phyloP scores from a whole-genome alignment of 2,797 vertebrate species.

The Decapterus maruadsi region DNA sequence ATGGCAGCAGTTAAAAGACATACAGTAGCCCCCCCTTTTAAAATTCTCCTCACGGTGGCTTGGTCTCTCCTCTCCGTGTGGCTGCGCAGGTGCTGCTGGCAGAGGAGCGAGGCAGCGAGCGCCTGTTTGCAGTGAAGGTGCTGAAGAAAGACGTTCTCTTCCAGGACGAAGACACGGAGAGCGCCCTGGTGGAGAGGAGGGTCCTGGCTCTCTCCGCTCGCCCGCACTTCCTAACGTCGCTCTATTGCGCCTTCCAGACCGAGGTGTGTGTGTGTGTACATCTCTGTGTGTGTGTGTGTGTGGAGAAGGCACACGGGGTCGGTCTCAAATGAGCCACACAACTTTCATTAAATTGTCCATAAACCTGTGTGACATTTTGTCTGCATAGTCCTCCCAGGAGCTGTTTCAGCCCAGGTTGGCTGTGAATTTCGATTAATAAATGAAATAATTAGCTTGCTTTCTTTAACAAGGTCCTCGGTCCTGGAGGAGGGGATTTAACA shows the following conservation, averaged over 20 bases:
- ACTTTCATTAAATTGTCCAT: conserved; percentile 54
- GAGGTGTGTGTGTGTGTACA: conserved; percentile 76
- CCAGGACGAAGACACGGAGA: conserved; percentile 95
- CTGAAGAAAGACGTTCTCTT: conserved; percentile 95
- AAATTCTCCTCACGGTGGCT: not conserved
- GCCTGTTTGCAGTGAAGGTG: conserved; percentile 93
- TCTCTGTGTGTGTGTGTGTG: conserved; percentile 25
- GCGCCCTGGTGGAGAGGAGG: conserved; percentile 92
- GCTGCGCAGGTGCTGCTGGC: conserved; percentile 91
- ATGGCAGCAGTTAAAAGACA: conserved; percentile 8
- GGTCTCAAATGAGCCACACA: conserved; percentile 42
- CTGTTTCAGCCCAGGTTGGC: conserved; percentile 57
- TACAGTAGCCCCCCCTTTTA: not conserved
- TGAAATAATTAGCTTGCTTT: conserved; percentile 75
- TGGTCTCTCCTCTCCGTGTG: not conserved
- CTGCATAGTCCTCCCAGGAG: conserved; percentile 55
- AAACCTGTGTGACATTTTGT: conserved; percentile 56
- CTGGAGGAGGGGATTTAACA: conserved; percentile 65
- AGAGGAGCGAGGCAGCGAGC: conserved; percentile 90
- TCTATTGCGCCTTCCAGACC: conserved; percentile 93
- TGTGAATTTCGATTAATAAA: conserved; percentile 67
- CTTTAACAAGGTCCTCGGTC: conserved; percentile 72
- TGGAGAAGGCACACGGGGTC: not conserved
- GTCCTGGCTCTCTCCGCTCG: conserved; percentile 88
- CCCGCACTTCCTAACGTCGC: conserved; percentile 93